Base-by-base conservation (phyloP, 2,888 invertebrate species). In the Drosophila pseudotalamancana region DNA sequence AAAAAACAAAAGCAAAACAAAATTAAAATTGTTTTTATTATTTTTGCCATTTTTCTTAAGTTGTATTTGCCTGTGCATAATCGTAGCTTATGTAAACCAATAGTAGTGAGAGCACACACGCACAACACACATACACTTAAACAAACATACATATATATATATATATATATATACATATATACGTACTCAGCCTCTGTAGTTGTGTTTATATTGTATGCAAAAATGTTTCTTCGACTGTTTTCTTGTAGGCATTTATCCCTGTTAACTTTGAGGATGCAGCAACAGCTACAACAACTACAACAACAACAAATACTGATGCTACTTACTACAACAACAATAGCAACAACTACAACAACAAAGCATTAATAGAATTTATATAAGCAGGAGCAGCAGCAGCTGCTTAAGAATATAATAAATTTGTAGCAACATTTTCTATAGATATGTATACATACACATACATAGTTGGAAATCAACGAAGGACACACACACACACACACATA, bases 171-270 rank as follows among this genome's bases (percentile, higher is more conserved):
- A 55, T 35, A 45, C 29, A 54, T 11, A 55, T 31, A 39, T 19
- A 39, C 25, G 27, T 11, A 35, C 37, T 14, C 11, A 35, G 37
- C 48, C 34, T 54, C 31, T 59, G 50, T 68, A 63, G 53, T 40
- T 39, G 54, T 56, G 50, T 68, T 49, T 75, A 35, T 70, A 51
- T 49, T 49, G 49, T 48, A 39, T 59, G 76, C 66, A 59, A 66
- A 67, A 68, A 72, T 79, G 70, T 82, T 84, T 82, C 81, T 83
- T 56, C 60, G 76, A 77, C 48, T 75, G 55, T 76, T 77, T 78
- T 81, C 81, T 91, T 90, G 81, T 91, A 91, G 91, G 91, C 88
- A 91, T 91, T 90, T 91, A 91, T 89, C 91, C 91, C 76, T 91
- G 91, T 91, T 91, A 91, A 91, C 90, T 90, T 89, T 89, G 90